Evolutionary conservation across 2,113 vertebrate species (phyloP), one percentile per base, ranked within the genome.

Genomic region (Sciurus niger): DNA sequence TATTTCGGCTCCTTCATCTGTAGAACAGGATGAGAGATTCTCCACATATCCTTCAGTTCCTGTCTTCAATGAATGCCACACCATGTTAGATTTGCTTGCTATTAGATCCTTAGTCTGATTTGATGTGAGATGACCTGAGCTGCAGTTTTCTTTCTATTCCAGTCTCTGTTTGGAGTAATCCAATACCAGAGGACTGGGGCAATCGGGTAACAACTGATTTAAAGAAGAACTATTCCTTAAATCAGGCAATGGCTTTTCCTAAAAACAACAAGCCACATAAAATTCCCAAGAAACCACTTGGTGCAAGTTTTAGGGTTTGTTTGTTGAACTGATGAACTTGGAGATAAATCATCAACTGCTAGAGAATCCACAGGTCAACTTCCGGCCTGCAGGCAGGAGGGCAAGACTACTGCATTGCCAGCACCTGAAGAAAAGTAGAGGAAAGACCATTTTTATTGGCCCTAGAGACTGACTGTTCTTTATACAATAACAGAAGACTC

Each of bases 311-410:
- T 43, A 83, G 53, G 68, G 46, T 24, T 51, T 18, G 11, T 89
- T 82, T 93, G 65, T 86, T 92, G 37, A 95, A 89, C 32, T 67
- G 65, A 96, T 55, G 46, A 80, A 70, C 55, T 91, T 77, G 43
- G 13, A 89, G 46, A n/a, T 65, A 86, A 63, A 43, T 79, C 63
- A 40, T 60, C 43, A 67, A 18, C 79, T 90, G 17, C 37, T 78
- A 20, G 73, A 84, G 46, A 93, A 73, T 58, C 34, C 63, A 78
- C 34, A 80, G 20, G 22, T 84, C 76, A 48, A 51, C 60, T 78
- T 78, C 68, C 68, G 55, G 43, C 73, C 48, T 72, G 94, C 28
- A 16, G 53, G 51, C n/a, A 80, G 76, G 32, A 84, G 9, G 40
- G 30, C 25, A 82, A 89, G 22, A 70, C 12, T 37, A 43, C 63